Evolutionary conservation across 2,888 invertebrate species (phyloP).

Genomic region (Mechanitis messenoides): DNA sequence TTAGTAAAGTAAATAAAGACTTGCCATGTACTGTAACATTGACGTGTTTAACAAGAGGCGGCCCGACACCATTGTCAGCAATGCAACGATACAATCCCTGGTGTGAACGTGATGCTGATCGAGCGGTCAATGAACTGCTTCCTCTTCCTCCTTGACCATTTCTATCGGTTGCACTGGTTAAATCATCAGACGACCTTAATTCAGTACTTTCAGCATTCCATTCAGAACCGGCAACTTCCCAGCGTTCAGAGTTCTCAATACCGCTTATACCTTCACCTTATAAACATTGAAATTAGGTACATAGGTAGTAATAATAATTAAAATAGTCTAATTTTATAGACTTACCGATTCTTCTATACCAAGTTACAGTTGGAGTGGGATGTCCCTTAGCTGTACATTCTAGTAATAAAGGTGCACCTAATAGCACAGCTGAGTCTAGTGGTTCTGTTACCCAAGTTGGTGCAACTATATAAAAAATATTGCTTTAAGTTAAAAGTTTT

Average conservation of each 20-base stretch:
- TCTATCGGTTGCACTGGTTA: constrained; percentile 32
- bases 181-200: constrained; percentile 15
- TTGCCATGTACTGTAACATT: constrained; percentile 87
- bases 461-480: constrained; percentile 72
- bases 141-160: constrained; percentile 31
- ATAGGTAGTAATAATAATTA: neutral
- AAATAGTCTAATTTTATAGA: neutral
- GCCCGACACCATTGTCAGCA: constrained; percentile 88
- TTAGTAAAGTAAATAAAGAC: constrained; percentile 26
- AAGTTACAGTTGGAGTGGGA: constrained; percentile 80
- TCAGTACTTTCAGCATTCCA: constrained; percentile 35
- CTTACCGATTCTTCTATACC: constrained; percentile 76
- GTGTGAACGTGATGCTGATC: constrained; percentile 80
- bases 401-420: constrained; percentile 81
- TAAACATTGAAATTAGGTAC: constrained; percentile 2
- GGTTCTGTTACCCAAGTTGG: constrained; percentile 84
- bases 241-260: constrained; percentile 32
- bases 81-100: constrained; percentile 89
- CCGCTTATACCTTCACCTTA: constrained; percentile 25
- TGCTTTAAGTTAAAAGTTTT: neutral
- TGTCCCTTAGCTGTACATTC: constrained; percentile 85
- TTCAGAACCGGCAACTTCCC: constrained; percentile 26
- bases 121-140: constrained; percentile 71
- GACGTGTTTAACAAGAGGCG: constrained; percentile 86
- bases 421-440: constrained; percentile 80